Percentiles rank a stretch among this genome's conserved stretches.
Evolutionary conservation across 2,888 invertebrate genomes (phyloP).

Genomic region (Heliconius charithonia): DNA sequence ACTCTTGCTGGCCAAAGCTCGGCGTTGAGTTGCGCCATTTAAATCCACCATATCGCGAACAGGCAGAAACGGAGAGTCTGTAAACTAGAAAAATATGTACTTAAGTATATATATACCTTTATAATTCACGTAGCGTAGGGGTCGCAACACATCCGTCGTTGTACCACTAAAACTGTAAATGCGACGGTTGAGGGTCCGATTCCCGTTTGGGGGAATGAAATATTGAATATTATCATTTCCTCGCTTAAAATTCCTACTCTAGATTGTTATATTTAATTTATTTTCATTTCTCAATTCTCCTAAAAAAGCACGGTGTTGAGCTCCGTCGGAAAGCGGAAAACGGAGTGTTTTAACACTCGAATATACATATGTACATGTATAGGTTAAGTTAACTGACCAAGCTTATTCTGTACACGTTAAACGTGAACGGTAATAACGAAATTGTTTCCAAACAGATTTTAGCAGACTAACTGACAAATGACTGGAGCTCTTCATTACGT

Average conservation of each 20-base stretch:
- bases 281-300: background rate
- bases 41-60: background rate
- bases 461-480: slow-evolving; percentile 63
- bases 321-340: background rate
- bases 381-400: background rate
- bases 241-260: too few relatives aligned
- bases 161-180: too few relatives aligned
- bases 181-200: too few relatives aligned
- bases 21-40: background rate
- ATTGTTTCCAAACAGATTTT: slow-evolving; percentile 52
- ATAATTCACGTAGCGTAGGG: too few relatives aligned
- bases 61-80: too few relatives aligned
- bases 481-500: slow-evolving; percentile 65
- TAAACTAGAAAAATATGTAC: too few relatives aligned
- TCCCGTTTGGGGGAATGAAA: too few relatives aligned
- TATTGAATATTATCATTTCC: too few relatives aligned
- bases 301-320: background rate
- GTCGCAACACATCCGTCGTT: too few relatives aligned
- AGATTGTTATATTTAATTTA: background rate
- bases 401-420: slow-evolving; percentile 6
- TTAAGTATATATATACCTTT: too few relatives aligned
- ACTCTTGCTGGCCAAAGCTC: background rate
- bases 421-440: slow-evolving; percentile 48
- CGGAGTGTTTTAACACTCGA: background rate
- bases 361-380: background rate